Evolutionary conservation across 1,140 invertebrate species (phyloP), one percentile per base, ranked within the genome.

Genomic region (Globodera ellingtonae): DNA sequence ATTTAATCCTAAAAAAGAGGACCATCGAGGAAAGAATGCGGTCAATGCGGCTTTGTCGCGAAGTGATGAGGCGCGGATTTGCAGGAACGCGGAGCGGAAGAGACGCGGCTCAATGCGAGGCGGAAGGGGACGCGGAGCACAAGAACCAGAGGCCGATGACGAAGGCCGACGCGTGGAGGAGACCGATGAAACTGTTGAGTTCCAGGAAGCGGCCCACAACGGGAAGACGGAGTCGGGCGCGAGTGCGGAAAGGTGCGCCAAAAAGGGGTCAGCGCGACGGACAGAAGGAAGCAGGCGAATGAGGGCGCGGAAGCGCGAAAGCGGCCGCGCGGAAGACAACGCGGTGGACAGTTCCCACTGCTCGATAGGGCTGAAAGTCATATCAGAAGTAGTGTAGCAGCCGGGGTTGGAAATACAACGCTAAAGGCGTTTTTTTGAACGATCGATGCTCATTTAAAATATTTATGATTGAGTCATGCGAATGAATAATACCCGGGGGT

Each of bases 261-360:
- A 67, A 21, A 67, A 24, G 24, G 65, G 65, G 52, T 35, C 67
- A n/a, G 9, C 59, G 6, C 6, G 3, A n/a, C 24, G 10, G 15
- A 50, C 18, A 13, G 75, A 77, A 70, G 75, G 75, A 13, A 77
- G 59, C 69, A 77, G 50, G 15, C 47, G 62, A 18, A 77, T 18
- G 46, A 77, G 50, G 21, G 46, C 9, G n/a, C 10, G 21, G 47
- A 67, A 77, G 47, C 69, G 62, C 24, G 65, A 50, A 46, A 77
- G 65, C 35, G 75, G 75, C n/a, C 65, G 24, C 4, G 67, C 48
- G n/a, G 62, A 48, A 24, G 50, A 62, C 48, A 77, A 21, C 44
- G 48, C 24, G 13, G 75, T 47, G 65, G 56, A 65, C 24, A 77
- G 46, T 67, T 59, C 8, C 65, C 48, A 77, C 47, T 77, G 75